These are phyloP conservation scores for Heliornis fulica DNA, from an alignment of 2,113 vertebrate species.

Conservation along the genomic window DNA sequence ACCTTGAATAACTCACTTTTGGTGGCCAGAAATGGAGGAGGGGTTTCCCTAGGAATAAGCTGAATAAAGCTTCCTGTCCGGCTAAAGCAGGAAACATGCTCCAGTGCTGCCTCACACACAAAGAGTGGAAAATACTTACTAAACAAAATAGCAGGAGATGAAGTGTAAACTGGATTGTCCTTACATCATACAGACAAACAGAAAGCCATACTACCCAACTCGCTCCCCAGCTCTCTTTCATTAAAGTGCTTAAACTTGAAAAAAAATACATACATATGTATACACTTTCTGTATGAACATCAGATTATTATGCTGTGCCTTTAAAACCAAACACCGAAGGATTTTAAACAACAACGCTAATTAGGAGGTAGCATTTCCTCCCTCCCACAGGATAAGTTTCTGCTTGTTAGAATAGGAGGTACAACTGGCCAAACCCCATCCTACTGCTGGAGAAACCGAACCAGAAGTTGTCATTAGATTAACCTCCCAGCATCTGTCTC, in stretches of 20 bases:
- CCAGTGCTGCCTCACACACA: slow-evolving; percentile 42
- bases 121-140: slow-evolving; percentile 56
- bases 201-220: neutral
- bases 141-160: slow-evolving; percentile 61
- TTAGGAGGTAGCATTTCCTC: slow-evolving; percentile 37
- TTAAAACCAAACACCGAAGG: slow-evolving; percentile 19
- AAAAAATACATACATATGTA: neutral
- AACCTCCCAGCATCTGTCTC: neutral
- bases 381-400: slow-evolving; percentile 7
- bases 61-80: slow-evolving; percentile 48
- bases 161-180: slow-evolving; percentile 50
- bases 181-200: slow-evolving; percentile 22
- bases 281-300: neutral
- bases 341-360: neutral
- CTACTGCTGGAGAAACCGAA: slow-evolving; percentile 12
- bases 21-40: slow-evolving; percentile 21
- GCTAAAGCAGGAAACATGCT: slow-evolving; percentile 57
- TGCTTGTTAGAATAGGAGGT: slow-evolving; percentile 18
- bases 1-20: slow-evolving; percentile 7
- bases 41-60: slow-evolving; percentile 58
- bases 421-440: slow-evolving; percentile 25
- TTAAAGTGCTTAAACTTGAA: neutral
- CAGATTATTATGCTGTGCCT: neutral
- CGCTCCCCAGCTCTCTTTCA: neutral
- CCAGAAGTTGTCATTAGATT: slow-evolving; percentile 11